Evolutionary conservation across 2,888 invertebrate genomes (phyloP).

Genomic region (Patella caerulea): DNA sequence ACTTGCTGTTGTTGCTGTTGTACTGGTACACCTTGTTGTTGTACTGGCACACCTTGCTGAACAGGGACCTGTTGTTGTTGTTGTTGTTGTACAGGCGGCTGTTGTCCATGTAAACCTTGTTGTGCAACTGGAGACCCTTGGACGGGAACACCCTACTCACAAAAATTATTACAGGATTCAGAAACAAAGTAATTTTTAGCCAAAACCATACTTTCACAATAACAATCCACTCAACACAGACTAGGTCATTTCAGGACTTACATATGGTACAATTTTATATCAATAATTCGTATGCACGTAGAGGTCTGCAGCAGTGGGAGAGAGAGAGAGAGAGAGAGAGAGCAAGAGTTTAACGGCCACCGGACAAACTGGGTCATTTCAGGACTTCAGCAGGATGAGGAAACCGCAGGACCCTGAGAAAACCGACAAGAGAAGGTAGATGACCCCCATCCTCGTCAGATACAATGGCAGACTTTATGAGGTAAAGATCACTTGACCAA

Average conservation of each 20-base stretch:
- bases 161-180: background rate
- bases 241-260: background rate
- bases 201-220: background rate
- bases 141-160: background rate
- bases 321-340: too few relatives aligned
- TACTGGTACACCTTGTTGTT: background rate
- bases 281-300: too few relatives aligned
- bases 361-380: too few relatives aligned
- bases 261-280: too few relatives aligned
- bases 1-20: constrained; percentile 15
- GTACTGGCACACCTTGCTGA: background rate
- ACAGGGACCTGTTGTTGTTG: background rate
- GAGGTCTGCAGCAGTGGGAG: too few relatives aligned
- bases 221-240: background rate
- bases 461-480: too few relatives aligned
- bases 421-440: too few relatives aligned
- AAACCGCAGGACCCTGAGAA: too few relatives aligned
- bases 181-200: background rate
- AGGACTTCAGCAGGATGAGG: too few relatives aligned
- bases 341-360: too few relatives aligned
- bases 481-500: too few relatives aligned
- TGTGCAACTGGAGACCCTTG: background rate
- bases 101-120: background rate
- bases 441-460: too few relatives aligned
- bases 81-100: constrained; percentile 10